Evolutionary conservation across 1,140 invertebrate genomes (phyloP), one percentile per base, ranked within the genome.

Genomic region (Atta texana): DNA sequence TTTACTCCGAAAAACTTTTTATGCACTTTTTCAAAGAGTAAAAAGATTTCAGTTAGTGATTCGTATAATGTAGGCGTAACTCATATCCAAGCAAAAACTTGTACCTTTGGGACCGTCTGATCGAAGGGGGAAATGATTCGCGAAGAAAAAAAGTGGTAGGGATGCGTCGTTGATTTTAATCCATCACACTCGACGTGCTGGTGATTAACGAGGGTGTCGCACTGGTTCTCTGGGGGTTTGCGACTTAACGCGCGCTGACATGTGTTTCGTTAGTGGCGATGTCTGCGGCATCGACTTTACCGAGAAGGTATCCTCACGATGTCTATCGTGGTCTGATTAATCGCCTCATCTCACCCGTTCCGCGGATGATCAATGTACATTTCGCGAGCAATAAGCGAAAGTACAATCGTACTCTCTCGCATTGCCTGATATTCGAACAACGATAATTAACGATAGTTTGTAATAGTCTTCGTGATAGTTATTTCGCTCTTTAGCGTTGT

Each of bases 121-220:
- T 61, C 69, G 80, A 84, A 75, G 39, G 51, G 57, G 39, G 39
- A 31, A 74, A 80, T 74, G 61, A 76, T 55, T 69, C 28, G 39
- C 16, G 39, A 63, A 72, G 55, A 89, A 84, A 76, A 51, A 89
- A 24, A 53, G 6, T 49, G 31, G 14, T 21, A 75, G 44, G 21
- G 51, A 78, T 39, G 81, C 77, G 77, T 28, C 55, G 64, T 59
- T 66, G 89, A 88, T 92, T 92, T 92, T 92, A 92, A 93, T 93
- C 92, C 88, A 93, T 93, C 92, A 93, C 86, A 88, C 82, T 89
- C 88, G 90, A 89, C 90, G 85, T 88, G 72, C 66, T 72, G 74
- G 85, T 93, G 92, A 92, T 93, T 93, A 93, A 93, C 90, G 92
- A 92, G 90, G 87, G 34, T 64, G 74, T 78, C 82, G 24, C 71